Conservation (phyloP, 1,140 invertebrate genomes). For the Monochamus saltuarius region DNA sequence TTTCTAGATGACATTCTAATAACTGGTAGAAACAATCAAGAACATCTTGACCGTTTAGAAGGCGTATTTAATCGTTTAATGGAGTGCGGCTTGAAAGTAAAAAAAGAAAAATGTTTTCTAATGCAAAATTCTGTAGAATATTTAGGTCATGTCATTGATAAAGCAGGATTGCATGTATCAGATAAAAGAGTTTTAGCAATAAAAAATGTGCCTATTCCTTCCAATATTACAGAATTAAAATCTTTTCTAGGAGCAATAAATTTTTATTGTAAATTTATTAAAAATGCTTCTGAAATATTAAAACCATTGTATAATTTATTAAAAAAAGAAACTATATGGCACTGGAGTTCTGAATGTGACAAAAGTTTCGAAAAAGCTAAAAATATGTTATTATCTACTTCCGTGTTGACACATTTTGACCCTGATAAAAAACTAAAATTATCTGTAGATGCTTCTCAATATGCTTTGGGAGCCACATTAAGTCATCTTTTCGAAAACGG, state of each 20-base stretch:
- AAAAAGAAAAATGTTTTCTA: slow-evolving; percentile 28
- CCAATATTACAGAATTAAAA: slow-evolving; percentile 7
- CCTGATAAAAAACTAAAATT: slow-evolving; percentile 19
- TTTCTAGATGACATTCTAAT: slow-evolving; percentile 44
- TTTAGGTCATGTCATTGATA: slow-evolving; percentile 33
- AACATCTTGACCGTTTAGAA: slow-evolving; percentile 29
- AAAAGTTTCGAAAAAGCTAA: slow-evolving; percentile 38
- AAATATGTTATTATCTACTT: slow-evolving; percentile 37
- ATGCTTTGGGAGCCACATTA: slow-evolving; percentile 39
- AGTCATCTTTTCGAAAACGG: slow-evolving; percentile 22
- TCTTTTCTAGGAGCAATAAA: slow-evolving; percentile 16
- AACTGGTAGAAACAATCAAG: slow-evolving; percentile 29
- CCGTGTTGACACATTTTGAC: slow-evolving; percentile 33
- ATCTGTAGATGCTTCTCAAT: slow-evolving; percentile 33
- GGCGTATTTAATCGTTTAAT: slow-evolving; percentile 30
- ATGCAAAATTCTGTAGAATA: slow-evolving; percentile 27
- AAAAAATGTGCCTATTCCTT: slow-evolving; percentile 1
- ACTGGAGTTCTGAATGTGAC: slow-evolving; percentile 34
- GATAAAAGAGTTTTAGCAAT: slow-evolving; percentile 35
- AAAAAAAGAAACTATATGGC: slow-evolving; percentile 6
- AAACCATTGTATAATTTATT: slow-evolving; percentile 9
- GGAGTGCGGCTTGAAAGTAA: slow-evolving; percentile 30
- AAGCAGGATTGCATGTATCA: slow-evolving; percentile 35
- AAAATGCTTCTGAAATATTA: slow-evolving; percentile 10
- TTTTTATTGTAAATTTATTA: slow-evolving; percentile 17